These are phyloP conservation scores for Plagiodera versicolora DNA, from an alignment of 2,888 invertebrate genomes.

Conservation along the genomic window DNA sequence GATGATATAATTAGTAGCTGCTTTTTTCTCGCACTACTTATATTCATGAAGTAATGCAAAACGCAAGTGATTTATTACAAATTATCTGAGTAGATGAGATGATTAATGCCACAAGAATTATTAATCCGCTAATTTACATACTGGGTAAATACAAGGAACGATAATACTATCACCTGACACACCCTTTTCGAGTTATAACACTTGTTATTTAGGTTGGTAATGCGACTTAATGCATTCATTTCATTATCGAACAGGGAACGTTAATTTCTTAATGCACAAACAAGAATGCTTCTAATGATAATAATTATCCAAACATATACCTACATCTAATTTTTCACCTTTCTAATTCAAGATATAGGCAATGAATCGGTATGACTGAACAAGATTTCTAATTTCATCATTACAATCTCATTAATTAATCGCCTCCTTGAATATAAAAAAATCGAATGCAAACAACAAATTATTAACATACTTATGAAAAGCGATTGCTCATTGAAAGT, in stretches of 20 bases:
- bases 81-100: neutral
- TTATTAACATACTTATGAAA: slow-evolving; percentile 25
- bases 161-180: slow-evolving; percentile 11
- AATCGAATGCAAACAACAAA: slow-evolving; percentile 29
- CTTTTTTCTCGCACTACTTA: neutral
- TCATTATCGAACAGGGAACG: neutral
- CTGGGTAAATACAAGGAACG: slow-evolving; percentile 21
- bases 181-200: neutral
- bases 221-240: neutral
- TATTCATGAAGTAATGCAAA: neutral
- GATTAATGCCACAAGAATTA: neutral
- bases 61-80: neutral
- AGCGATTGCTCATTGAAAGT: slow-evolving; percentile 2
- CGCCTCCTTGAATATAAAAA: slow-evolving; percentile 28
- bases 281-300: neutral
- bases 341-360: neutral
- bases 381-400: slow-evolving; percentile 38
- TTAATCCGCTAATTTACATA: slow-evolving; percentile 35
- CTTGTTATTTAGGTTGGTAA: neutral
- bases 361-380: slow-evolving; percentile 16
- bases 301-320: slow-evolving; percentile 4
- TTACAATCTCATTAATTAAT: slow-evolving; percentile 27
- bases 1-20: neutral
- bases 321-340: neutral
- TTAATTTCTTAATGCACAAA: neutral